Base-by-base conservation (phyloP, 1,140 invertebrate genomes). In the Euwallacea similis region DNA sequence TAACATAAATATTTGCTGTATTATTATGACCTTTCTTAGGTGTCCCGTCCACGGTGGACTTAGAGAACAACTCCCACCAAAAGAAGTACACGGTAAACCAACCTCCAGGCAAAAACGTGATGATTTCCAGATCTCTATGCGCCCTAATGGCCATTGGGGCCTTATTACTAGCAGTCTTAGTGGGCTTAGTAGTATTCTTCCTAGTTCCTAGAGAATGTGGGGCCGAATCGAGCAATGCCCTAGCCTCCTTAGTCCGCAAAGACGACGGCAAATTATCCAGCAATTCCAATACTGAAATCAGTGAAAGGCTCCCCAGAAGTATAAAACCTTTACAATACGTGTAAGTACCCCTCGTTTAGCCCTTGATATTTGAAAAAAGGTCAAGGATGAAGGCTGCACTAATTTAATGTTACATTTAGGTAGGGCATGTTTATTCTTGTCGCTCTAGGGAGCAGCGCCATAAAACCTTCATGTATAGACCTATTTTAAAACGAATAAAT, bases 41-140 rank as follows among this genome's bases (percentile, higher is more conserved):
- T 75, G 78, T 80, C 7, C 78, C 78, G 50, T 77, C 77, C n/a
- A 63, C 75, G 16, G 75, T 53, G 70, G 78, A 79, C 15, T 60
- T 79, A 10, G 78, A 80, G 69, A 80, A 79, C 71, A 79, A 78
- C 69, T 73, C 60, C 46, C 75, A 77, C 61, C 75, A 77, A 60
- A 80, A 78, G 62, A 81, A 81, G 68, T 81, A 81, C 73, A 81
- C 77, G 7, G 75, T 81, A n/a, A 81, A 80, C 59, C 42, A 71
- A 62, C 69, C 67, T 42, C 21, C 42, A 8, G 68, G 64, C 42
- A 77, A 74, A 53, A 67, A 66, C 13, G 42, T 81, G 41, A 68
- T 77, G 0, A 77, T 81, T 64, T 75, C 80, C 2, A 80, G 75
- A 73, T 67, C 78, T 7, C 58, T 76, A 15, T 79, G 79, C 54